Evolutionary conservation across 2,113 vertebrate species (phyloP).

Genomic region (Ceratotherium simum): DNA sequence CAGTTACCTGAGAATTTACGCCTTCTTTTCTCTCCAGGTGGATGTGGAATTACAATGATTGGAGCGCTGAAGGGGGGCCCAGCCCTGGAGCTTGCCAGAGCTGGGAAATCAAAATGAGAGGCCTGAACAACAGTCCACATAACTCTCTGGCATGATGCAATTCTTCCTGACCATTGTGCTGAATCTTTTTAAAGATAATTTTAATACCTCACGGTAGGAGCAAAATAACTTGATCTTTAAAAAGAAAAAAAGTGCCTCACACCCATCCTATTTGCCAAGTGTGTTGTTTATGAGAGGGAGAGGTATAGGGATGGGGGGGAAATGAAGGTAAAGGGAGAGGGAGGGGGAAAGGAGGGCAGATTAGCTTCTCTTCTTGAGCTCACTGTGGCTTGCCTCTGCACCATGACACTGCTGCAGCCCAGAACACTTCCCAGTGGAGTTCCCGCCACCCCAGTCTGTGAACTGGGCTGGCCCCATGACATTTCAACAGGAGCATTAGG

Average conservation of each 20-base stretch:
- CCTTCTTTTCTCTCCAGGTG: not conserved
- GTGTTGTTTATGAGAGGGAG: not conserved
- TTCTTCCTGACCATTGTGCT: not conserved
- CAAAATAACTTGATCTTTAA: not conserved
- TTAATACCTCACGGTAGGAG: not conserved
- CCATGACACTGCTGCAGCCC: no score
- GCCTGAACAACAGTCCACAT: not conserved
- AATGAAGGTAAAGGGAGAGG: not conserved
- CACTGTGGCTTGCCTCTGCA: not conserved
- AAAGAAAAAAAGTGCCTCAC: not conserved
- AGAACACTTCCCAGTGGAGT: not conserved
- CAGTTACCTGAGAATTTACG: not conserved
- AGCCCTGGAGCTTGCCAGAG: not conserved
- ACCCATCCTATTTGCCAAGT: not conserved
- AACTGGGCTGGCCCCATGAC: not conserved
- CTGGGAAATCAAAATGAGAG: not conserved
- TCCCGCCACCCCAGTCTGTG: not conserved
- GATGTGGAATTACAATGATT: not conserved
- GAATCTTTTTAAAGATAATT: not conserved
- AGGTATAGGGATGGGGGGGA: not conserved
- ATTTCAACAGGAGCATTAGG: constrained; percentile 1
- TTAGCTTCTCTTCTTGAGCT: not conserved
- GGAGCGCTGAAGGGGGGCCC: not conserved
- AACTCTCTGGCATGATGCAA: not conserved
- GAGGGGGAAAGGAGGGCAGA: no score